Base-by-base conservation (phyloP, 2,797 vertebrate genomes). In the Percopsis omiscomaycus region DNA sequence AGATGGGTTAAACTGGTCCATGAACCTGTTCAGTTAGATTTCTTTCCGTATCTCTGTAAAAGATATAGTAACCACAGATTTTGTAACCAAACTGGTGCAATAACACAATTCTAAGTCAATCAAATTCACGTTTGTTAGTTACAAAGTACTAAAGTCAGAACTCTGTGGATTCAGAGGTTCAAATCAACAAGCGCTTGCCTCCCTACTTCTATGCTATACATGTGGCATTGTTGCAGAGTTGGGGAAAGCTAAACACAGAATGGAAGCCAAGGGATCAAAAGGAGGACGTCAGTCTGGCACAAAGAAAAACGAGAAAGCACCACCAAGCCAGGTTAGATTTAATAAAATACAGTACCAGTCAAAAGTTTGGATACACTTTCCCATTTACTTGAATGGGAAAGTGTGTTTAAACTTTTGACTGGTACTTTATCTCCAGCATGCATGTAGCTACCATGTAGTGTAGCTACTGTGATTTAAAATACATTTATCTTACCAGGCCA, bases 271-370 rank as follows among this genome's bases (percentile, higher is more conserved):
- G 77, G 87, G 80, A 47, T 80, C 79, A 14, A 90, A 85, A 86
- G 83, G 75, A 71, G 45, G 52, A 8, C 81, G 73, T 64, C 87
- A 83, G 14, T 69, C 74, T 5, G 84, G 73, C 49, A 73, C 68
- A n/a, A 88, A 86, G 82, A 91, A 88, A 66, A 89, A 86, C 64
- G 87, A 89, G 59, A 90, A 87, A 68, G 64, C 28, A 3, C 52
- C 50, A 0, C 16, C 71, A 16, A 68, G 58, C 49, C 88, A 90
- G 92, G 92, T 91, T 32, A 71, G 74, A 60, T 14, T 56, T 3
- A 10, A n/a, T 14, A 9, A 6, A 30, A 4, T 22, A 22, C 22
- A 14, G 4, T 54, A 14, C n/a, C 12, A 55, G 28, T 22, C 22
- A 22, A 22, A 22, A 22, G 22, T 22, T 22, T 22, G 22, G 22